A percentile compares a stretch with the other conserved stretches of the same genome.
phyloP scores from a whole-genome alignment of 1,140 invertebrate species.

The Drosophila neocordata region DNA sequence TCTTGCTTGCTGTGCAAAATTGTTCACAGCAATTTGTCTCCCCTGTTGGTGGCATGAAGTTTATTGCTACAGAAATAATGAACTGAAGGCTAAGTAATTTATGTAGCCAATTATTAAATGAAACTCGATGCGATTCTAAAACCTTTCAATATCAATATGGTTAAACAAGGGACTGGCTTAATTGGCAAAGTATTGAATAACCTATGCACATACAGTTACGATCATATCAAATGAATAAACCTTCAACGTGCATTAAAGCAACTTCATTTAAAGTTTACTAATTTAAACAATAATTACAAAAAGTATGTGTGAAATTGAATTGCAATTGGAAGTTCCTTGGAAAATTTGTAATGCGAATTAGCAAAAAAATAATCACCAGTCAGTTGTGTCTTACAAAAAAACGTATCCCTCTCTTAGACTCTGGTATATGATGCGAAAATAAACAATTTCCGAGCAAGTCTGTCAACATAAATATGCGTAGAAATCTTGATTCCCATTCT shows the following conservation, averaged over 20 bases:
- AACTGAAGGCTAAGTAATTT: slow-evolving; percentile 57
- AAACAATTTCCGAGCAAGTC: slow-evolving; percentile 8
- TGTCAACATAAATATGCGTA: slow-evolving; percentile 13
- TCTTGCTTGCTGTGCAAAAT: slow-evolving; percentile 44
- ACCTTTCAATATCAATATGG: not conserved
- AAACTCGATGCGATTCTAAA: slow-evolving; percentile 37
- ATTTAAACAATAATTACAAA: no score
- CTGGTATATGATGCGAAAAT: not conserved
- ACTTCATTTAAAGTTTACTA: not conserved
- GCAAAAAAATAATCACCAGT: not conserved
- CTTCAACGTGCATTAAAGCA: not conserved
- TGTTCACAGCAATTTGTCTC: slow-evolving; percentile 59
- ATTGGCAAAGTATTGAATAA: slow-evolving; percentile 2
- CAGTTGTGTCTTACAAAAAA: not conserved
- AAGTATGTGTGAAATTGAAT: no score
- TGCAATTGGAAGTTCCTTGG: no score
- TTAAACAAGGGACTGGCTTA: not conserved
- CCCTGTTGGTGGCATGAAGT: slow-evolving; percentile 38
- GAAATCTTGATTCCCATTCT: slow-evolving; percentile 12
- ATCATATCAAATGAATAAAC: not conserved
- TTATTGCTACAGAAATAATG: slow-evolving; percentile 63
- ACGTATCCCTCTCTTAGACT: not conserved
- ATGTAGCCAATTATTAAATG: slow-evolving; percentile 60
- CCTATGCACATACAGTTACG: not conserved
- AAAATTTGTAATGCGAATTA: not conserved